A percentile compares a stretch with the other conserved stretches of the same genome.
These are phyloP conservation scores for Myotis myotis DNA, from an alignment of 2,797 vertebrate species.

Conservation along the genomic window DNA sequence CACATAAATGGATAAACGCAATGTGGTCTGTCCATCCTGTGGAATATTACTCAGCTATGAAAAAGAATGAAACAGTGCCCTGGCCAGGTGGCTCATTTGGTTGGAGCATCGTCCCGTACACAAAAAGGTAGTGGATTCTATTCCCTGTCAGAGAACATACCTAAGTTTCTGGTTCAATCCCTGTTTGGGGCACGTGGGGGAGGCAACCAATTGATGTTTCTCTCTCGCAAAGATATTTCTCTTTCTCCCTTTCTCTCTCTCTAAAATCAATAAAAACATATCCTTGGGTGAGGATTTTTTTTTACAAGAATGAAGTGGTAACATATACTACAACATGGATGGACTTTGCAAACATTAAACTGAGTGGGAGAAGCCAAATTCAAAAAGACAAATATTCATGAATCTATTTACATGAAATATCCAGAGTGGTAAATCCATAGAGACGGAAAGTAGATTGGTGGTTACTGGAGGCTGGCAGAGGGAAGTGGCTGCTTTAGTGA, in stretches of 20 bases:
- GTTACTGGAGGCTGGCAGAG: neutral
- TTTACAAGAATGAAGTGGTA: neutral
- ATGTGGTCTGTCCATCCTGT: neutral
- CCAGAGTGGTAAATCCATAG: neutral
- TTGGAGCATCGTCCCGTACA: neutral
- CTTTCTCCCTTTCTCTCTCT: neutral
- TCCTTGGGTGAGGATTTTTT: neutral
- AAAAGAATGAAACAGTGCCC: neutral
- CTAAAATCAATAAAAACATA: neutral
- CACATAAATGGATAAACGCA: neutral
- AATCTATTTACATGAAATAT: neutral
- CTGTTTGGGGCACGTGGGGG: neutral
- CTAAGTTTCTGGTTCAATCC: neutral
- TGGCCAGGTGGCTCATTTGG: neutral
- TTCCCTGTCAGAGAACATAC: neutral
- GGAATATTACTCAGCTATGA: neutral
- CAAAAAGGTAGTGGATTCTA: neutral
- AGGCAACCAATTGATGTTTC: neutral
- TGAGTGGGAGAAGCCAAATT: neutral
- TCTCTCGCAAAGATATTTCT: neutral
- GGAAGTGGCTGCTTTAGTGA: neutral
- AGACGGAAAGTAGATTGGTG: neutral
- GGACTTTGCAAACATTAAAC: neutral
- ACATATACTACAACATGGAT: too few relatives aligned
- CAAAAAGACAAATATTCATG: neutral